A percentile compares a stretch with the other conserved stretches of the same genome.
Conservation (phyloP, 2,888 invertebrate genomes). For the Sinelater perroti region DNA sequence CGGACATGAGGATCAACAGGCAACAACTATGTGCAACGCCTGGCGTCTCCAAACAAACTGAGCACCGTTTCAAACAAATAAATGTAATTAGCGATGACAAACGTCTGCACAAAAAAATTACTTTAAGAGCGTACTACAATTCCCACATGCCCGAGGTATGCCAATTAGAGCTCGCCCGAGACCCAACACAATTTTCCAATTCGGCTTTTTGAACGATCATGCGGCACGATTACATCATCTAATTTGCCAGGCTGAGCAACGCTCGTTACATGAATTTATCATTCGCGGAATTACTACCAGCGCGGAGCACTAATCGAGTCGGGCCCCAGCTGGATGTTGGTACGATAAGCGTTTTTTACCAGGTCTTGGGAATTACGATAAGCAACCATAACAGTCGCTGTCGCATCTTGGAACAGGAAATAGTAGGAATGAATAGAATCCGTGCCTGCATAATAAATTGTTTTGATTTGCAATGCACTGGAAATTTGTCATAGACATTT, state of each 20-base stretch:
- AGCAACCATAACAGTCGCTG: too few species aligned
- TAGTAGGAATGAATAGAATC: too few species aligned
- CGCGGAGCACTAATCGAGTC: too few species aligned
- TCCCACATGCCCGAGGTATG: neutral
- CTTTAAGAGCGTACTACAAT: neutral
- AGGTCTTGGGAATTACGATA: too few species aligned
- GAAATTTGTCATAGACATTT: too few species aligned
- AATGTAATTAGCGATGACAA: slow-evolving; percentile 4
- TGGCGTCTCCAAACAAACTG: slow-evolving; percentile 2
- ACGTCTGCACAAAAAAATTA: slow-evolving; percentile 13
- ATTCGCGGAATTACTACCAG: slow-evolving; percentile 13
- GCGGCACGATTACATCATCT: slow-evolving; percentile 15
- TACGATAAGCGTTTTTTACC: too few species aligned
- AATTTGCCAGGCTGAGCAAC: slow-evolving; percentile 1
- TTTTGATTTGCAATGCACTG: too few species aligned
- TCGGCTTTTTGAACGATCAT: slow-evolving; percentile 11
- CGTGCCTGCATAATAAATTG: too few species aligned
- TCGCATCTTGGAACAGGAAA: too few species aligned
- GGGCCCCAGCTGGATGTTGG: too few species aligned
- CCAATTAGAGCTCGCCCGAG: slow-evolving; percentile 3
- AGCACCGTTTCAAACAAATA: neutral
- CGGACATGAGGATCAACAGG: too few species aligned
- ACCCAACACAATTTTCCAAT: slow-evolving; percentile 10
- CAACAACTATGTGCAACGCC: too few species aligned
- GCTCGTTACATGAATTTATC: slow-evolving; percentile 13